These are phyloP conservation scores for Petrophora chlorosata DNA, from an alignment of 2,888 invertebrate species.

Conservation along the genomic window DNA sequence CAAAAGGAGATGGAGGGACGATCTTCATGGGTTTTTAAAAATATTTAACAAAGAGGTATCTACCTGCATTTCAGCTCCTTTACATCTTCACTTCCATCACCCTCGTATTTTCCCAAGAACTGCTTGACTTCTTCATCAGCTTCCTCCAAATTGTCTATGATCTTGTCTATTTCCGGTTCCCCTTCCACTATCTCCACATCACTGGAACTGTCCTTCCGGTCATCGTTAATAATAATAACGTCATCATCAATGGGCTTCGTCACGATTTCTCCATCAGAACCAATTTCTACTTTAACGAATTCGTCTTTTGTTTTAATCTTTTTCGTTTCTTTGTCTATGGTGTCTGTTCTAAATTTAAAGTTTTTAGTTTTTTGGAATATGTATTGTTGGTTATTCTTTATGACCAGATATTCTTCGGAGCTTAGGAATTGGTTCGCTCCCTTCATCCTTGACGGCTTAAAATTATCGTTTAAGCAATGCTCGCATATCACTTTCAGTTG, in stretches of 20 bases:
- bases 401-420: conserved; percentile 70
- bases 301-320: conserved; percentile 48
- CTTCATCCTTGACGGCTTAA: conserved; percentile 64
- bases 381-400: conserved; percentile 75
- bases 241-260: conserved; percentile 59
- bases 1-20: no score
- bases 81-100: conserved; percentile 40
- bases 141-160: conserved; percentile 73
- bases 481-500: conserved; percentile 74
- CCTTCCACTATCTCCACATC: conserved; percentile 72
- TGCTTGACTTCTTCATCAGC: conserved; percentile 73
- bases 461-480: conserved; percentile 64
- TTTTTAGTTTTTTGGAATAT: conserved; percentile 68
- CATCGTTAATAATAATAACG: conserved; percentile 52
- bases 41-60: neutral
- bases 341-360: conserved; percentile 42
- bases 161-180: conserved; percentile 63
- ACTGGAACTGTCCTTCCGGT: conserved; percentile 60
- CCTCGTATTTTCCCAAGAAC: conserved; percentile 71
- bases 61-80: conserved; percentile 73
- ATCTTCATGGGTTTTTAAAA: neutral
- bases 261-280: conserved; percentile 71
- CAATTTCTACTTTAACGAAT: conserved; percentile 72
- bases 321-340: conserved; percentile 41
- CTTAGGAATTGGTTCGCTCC: conserved; percentile 65